Evolutionary conservation across 2,888 invertebrate genomes (phyloP), one percentile per base, ranked within the genome.

Genomic region (Ennomos quercinarius): DNA sequence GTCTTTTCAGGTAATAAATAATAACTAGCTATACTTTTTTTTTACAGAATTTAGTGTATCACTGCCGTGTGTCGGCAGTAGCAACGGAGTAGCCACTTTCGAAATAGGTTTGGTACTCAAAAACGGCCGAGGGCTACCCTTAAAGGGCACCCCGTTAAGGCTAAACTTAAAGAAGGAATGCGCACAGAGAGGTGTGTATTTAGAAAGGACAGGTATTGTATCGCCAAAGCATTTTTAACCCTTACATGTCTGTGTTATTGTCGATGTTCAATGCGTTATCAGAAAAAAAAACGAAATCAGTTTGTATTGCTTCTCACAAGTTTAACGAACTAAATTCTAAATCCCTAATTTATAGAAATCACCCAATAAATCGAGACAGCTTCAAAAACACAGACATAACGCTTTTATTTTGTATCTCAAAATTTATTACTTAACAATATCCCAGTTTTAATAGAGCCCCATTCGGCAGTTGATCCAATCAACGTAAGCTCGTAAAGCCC

Each of bases 101-200:
- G 96, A 96, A 74, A 96, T 98, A 83, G 97, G 98, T 66, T 93
- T 98, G 72, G 94, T 96, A 76, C 96, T 98, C 78, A 95, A 96
- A 88, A 96, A 95, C 78, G 94, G 96, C 72, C 95, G 95, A 85
- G 96, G 96, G 65, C 94, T 95, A 82, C 95, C 97, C 66, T 90
- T 98, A 73, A 96, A 96, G 81, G 98, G 98, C 79, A 98, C 97
- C 78, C 98, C 98, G 63, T 93, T 98, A 76, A 94, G 97, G 78
- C 94, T 98, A 81, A 96, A 95, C 89, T 94, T 98, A 84, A 95
- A 97, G 91, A 98, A 98, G 95, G 98, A 98, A 94, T 98, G 98
- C 94, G 96, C 97, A 87, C 96, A 96, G 94, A 96, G 97, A 95
- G 97, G 97, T 97, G 95, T 95, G 95, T 95, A 94, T 94, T 93